Conservation (phyloP, 2,797 vertebrate species). For the Pogoniulus pusillus region DNA sequence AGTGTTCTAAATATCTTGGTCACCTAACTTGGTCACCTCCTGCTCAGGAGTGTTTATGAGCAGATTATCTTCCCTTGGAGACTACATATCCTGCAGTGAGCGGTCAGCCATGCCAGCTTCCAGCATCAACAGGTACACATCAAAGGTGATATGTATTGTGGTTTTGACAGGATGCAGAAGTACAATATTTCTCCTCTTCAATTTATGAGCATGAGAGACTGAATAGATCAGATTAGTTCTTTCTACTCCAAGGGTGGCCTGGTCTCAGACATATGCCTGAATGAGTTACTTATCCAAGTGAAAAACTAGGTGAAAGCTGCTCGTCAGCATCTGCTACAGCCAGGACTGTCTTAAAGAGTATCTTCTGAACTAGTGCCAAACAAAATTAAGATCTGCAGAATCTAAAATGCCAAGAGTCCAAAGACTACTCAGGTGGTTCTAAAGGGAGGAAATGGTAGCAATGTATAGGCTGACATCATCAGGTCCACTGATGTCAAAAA, state of each 20-base stretch:
- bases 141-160: conserved; percentile 1
- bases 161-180: conserved; percentile 34
- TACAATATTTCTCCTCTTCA: neutral
- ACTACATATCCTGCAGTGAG: neutral
- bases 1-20: neutral
- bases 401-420: neutral
- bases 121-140: conserved; percentile 4
- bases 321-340: neutral
- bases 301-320: conserved; percentile 32
- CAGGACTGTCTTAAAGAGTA: neutral
- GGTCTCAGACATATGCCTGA: neutral
- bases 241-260: conserved; percentile 26
- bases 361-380: conserved; percentile 22
- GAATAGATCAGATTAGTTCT: conserved; percentile 19
- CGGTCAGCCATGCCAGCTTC: neutral
- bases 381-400: conserved; percentile 19
- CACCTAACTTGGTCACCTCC: conserved; percentile 1
- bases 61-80: conserved; percentile 45
- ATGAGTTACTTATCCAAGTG: conserved; percentile 18
- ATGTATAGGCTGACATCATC: neutral
- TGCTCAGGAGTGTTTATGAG: conserved; percentile 38
- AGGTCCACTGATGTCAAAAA: neutral
- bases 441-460: neutral
- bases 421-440: neutral
- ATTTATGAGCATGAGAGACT: conserved; percentile 13